Percentiles rank a stretch among this genome's conserved stretches.
Conservation (phyloP, 2,888 invertebrate genomes). For the Orgyia antiqua region DNA sequence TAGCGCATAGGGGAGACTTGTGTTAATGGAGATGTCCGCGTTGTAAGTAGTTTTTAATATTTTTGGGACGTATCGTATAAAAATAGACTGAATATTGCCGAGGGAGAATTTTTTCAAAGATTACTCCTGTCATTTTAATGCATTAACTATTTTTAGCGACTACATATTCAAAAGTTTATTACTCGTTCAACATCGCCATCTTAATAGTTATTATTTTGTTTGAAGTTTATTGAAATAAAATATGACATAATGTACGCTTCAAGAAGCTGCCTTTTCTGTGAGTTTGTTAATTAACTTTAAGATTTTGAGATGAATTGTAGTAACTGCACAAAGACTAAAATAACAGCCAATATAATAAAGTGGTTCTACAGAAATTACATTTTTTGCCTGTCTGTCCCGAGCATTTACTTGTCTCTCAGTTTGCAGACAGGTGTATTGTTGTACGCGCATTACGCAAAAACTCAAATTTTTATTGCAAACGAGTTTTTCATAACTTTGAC, state of each 20-base stretch:
- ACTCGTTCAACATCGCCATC: not conserved
- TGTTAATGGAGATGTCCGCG: constrained; percentile 72
- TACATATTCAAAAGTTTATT: constrained; percentile 15
- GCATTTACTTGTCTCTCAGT: no score
- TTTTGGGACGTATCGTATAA: constrained; percentile 58
- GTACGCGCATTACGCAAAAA: no score
- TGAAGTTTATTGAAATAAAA: not conserved
- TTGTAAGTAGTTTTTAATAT: constrained; percentile 73
- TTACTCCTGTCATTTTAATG: constrained; percentile 30
- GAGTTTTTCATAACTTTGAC: no score
- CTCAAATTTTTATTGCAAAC: no score
- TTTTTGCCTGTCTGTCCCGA: no score
- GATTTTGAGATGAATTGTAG: no score
- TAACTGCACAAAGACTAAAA: no score
- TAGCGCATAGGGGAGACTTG: constrained; percentile 40
- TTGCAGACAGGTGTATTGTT: no score
- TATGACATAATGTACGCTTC: not conserved
- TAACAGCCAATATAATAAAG: no score
- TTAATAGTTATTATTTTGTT: not conserved
- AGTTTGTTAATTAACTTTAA: no score
- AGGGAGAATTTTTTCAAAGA: constrained; percentile 44
- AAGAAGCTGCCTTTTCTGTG: no score
- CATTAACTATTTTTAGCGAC: constrained; percentile 23
- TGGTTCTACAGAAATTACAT: no score
- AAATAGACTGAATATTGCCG: constrained; percentile 53